Evolutionary conservation across 2,113 vertebrate species (phyloP).

Genomic region (Quiscalus mexicanus): DNA sequence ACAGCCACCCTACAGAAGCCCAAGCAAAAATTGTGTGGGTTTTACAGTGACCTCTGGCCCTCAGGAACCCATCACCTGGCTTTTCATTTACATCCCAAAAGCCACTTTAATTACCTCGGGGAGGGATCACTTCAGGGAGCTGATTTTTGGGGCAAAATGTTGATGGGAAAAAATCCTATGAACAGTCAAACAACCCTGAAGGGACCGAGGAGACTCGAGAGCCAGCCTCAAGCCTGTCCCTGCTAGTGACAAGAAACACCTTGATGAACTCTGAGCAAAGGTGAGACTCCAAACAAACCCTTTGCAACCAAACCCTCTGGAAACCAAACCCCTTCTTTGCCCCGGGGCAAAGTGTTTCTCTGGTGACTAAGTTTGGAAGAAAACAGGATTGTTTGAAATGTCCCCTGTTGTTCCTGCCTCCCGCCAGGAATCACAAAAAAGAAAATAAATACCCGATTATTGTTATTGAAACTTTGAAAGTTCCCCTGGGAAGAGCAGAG

Average conservation of each 20-base stretch:
- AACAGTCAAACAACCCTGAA: not conserved
- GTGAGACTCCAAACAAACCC: not conserved
- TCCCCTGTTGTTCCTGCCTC: not conserved
- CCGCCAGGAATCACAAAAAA: not conserved
- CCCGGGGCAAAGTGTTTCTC: not conserved
- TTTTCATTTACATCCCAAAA: constrained; percentile 3
- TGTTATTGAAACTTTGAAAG: not conserved
- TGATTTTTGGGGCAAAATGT: not conserved
- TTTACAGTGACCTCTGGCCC: not conserved
- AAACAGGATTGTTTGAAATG: not conserved
- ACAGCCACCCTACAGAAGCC: not conserved
- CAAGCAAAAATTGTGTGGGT: not conserved
- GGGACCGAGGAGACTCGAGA: not conserved
- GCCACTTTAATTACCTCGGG: not conserved
- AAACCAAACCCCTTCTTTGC: not conserved
- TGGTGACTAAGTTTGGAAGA: not conserved
- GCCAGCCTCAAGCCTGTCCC: not conserved
- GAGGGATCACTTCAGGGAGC: not conserved
- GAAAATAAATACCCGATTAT: not conserved
- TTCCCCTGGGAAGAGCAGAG: not conserved
- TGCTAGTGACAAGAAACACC: not conserved
- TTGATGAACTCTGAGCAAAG: not conserved
- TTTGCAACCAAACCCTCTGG: not conserved
- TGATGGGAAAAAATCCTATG: not conserved
- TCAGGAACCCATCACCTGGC: not conserved